phyloP scores from a whole-genome alignment of 2,888 invertebrate species.

The Ptychoptera contaminata region DNA sequence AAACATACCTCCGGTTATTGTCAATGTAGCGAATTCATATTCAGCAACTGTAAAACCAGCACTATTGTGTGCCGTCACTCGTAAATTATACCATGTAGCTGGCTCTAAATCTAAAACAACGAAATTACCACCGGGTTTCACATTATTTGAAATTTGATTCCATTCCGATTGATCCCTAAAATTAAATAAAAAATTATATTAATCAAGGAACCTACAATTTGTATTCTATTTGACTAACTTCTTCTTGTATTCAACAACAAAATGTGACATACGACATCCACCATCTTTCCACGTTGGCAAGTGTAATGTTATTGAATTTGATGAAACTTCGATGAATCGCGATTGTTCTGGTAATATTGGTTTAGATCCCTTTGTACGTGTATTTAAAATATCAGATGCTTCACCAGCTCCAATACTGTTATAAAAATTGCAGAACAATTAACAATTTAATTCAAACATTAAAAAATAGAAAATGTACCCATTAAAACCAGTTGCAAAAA shows the following conservation, averaged over 20 bases:
- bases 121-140: slow-evolving; percentile 80
- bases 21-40: slow-evolving; percentile 89
- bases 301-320: slow-evolving; percentile 84
- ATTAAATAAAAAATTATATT: slow-evolving; percentile 9
- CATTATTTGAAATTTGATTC: slow-evolving; percentile 88
- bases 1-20: slow-evolving; percentile 77
- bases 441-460: neutral
- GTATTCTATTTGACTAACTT: slow-evolving; percentile 41
- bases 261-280: slow-evolving; percentile 89
- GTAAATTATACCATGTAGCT: slow-evolving; percentile 83
- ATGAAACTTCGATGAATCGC: slow-evolving; percentile 80
- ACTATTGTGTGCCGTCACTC: slow-evolving; percentile 87
- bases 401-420: slow-evolving; percentile 80
- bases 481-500: slow-evolving; percentile 86
- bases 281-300: slow-evolving; percentile 89
- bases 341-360: slow-evolving; percentile 83
- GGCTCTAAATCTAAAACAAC: slow-evolving; percentile 83
- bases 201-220: slow-evolving; percentile 1
- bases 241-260: slow-evolving; percentile 87
- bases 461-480: slow-evolving; percentile 37
- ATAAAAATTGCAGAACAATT: slow-evolving; percentile 6
- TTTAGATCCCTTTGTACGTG: slow-evolving; percentile 83
- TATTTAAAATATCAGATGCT: slow-evolving; percentile 74
- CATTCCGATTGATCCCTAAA: slow-evolving; percentile 68
- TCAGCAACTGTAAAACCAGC: slow-evolving; percentile 91